Conservation (phyloP, 2,888 invertebrate species). For the Oscheius myriophilus region DNA sequence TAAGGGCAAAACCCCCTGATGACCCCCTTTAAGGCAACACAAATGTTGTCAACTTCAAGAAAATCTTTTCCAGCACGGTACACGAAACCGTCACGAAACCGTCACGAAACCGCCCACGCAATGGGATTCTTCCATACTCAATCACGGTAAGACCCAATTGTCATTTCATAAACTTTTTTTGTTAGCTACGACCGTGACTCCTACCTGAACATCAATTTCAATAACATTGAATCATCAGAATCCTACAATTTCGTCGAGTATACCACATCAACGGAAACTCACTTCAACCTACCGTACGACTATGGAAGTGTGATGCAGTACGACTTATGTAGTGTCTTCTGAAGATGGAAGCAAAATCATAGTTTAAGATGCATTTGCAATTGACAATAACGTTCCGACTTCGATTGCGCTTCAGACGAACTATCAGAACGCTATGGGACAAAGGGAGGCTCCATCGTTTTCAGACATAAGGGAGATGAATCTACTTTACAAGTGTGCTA, state of each 20-base stretch:
- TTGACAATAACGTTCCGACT: conserved; percentile 32
- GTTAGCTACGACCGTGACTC: conserved; percentile 39
- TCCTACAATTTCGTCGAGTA: conserved; percentile 43
- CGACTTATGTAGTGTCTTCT: conserved; percentile 7
- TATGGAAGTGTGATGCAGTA: conserved; percentile 57
- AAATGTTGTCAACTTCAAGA: too few relatives aligned
- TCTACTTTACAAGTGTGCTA: conserved; percentile 35
- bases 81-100: conserved; percentile 46
- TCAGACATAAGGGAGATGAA: conserved; percentile 45
- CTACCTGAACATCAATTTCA: conserved; percentile 38
- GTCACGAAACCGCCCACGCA: conserved; percentile 47
- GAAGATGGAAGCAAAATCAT: too few relatives aligned
- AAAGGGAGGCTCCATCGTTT: conserved; percentile 43
- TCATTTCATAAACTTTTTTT: conserved; percentile 1
- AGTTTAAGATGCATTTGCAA: conserved; percentile 41
- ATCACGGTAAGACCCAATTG: conserved; percentile 34
- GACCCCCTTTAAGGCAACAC: too few relatives aligned
- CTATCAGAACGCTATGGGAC: conserved; percentile 46
- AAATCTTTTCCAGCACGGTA: conserved; percentile 39
- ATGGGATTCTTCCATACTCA: conserved; percentile 51
- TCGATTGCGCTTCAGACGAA: conserved; percentile 32
- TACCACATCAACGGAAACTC: conserved; percentile 31
- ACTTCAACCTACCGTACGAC: conserved; percentile 38
- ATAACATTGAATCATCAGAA: conserved; percentile 36
- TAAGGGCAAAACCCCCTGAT: too few relatives aligned